Base-by-base conservation (phyloP, 2,797 vertebrate genomes). In the Somateria mollissima region DNA sequence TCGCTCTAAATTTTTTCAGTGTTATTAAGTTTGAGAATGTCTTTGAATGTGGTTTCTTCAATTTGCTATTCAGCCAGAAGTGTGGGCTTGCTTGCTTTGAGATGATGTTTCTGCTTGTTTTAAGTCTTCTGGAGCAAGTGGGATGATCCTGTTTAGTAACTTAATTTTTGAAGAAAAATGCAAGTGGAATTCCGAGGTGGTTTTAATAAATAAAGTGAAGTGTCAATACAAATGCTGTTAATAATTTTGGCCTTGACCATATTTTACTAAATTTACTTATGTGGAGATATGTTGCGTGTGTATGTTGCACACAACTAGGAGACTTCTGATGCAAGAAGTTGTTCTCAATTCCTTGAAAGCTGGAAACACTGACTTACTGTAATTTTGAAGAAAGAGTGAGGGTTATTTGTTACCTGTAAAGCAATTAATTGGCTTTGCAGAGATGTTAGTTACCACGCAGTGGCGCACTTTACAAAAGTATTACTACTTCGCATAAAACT, bases 391-490 rank as follows among this genome's bases (percentile, higher is more conserved):
- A 2, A 47, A 41, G 13, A 22, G 28, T 18, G 53, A 54, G n/a
- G 3, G 4, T 16, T 47, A 10, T 58, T 36, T 30, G 58, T 43
- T 47, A 76, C 13, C 64, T 58, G 45, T 4, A 47, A 34, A 34
- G 27, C 34, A 30, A 34, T 6, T 30, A 15, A 27, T 16, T 6
- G 15, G 11, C 13, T 84, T 67, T 49, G 94, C 51, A 84, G 80
- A 71, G 34, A 9, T 22, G 21, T 15, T 41, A 22, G 69, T 27
- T 58, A 20, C 97, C 97, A 93, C 85, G 2, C n/a, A 28, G 90
- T 80, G 96, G 96, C 87, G 87, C 66, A 62, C 90, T 88, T 91
- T 41, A 28, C 94, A 87, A 83, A 91, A 90, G 20, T 61, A 92
- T 89, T 58, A 10, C 20, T 25, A 11, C 60, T 65, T 30, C 41